Conservation (phyloP, 1,140 invertebrate genomes). For the Agraylea sexmaculata region DNA sequence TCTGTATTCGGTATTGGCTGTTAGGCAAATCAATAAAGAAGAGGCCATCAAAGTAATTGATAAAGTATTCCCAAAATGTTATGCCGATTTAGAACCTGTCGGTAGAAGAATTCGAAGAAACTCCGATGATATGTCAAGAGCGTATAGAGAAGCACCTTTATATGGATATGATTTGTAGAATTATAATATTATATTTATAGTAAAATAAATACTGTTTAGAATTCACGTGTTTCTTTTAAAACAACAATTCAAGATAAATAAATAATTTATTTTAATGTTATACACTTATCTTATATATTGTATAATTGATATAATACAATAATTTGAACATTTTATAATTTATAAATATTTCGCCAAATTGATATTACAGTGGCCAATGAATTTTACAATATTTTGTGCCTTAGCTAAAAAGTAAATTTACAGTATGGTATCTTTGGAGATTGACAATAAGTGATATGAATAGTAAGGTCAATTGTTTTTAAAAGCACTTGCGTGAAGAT, state of each 20-base stretch:
- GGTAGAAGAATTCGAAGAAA: slow-evolving; percentile 71
- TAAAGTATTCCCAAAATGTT: slow-evolving; percentile 84
- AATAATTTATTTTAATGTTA: no score
- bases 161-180: slow-evolving; percentile 62
- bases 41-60: slow-evolving; percentile 71
- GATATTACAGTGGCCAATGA: no score
- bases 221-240: no score
- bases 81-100: slow-evolving; percentile 86
- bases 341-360: no score
- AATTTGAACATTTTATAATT: no score
- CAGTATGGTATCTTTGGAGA: no score
- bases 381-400: no score
- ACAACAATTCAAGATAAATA: no score
- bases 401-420: no score
- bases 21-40: slow-evolving; percentile 56
- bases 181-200: not conserved
- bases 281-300: no score
- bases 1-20: slow-evolving; percentile 65
- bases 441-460: no score
- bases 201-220: not conserved
- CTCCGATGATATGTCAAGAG: slow-evolving; percentile 62
- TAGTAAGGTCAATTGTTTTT: not conserved
- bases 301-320: no score
- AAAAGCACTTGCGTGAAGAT: slow-evolving; percentile 20
- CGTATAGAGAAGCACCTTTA: slow-evolving; percentile 60